Evolutionary conservation across 2,888 invertebrate species (phyloP).

Genomic region (Serrognathus titanus): DNA sequence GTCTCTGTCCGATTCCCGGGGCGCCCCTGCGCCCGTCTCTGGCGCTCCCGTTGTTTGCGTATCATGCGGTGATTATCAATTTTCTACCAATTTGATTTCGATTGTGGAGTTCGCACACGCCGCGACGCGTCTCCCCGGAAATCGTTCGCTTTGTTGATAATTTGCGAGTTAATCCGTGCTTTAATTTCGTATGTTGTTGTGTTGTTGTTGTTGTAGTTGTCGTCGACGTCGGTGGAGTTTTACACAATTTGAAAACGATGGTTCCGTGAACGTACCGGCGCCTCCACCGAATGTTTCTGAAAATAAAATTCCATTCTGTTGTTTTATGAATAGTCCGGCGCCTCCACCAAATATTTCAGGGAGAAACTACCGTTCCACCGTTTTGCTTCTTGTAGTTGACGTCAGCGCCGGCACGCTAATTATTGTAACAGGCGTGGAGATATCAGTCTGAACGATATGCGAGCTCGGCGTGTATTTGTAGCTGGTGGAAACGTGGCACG

Average conservation of each 20-base stretch:
- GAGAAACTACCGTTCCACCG: no score
- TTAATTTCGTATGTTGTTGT: no score
- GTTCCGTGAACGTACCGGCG: no score
- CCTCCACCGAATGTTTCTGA: no score
- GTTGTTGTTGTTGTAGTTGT: no score
- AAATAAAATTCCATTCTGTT: no score
- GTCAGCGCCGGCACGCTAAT: slow-evolving; percentile 3
- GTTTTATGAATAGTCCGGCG: no score
- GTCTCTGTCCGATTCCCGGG: slow-evolving; percentile 31
- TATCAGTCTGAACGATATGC: slow-evolving; percentile 19
- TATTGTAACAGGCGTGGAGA: slow-evolving; percentile 12
- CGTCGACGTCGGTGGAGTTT: no score
- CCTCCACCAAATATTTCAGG: no score
- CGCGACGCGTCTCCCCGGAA: slow-evolving; percentile 14
- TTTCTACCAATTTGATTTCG: slow-evolving; percentile 52
- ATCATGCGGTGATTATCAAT: slow-evolving; percentile 49
- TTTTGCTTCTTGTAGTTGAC: no score
- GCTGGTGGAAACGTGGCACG: slow-evolving; percentile 35
- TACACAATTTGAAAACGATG: no score
- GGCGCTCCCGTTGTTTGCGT: slow-evolving; percentile 34
- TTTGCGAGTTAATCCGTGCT: neutral
- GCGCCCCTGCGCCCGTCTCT: slow-evolving; percentile 26
- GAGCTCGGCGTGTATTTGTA: slow-evolving; percentile 21
- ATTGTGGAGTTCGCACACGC: slow-evolving; percentile 47
- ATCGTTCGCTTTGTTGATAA: neutral